Evolutionary conservation across 2,797 vertebrate species (phyloP), one percentile per base, ranked within the genome.

Genomic region (Harpagifer antarcticus): DNA sequence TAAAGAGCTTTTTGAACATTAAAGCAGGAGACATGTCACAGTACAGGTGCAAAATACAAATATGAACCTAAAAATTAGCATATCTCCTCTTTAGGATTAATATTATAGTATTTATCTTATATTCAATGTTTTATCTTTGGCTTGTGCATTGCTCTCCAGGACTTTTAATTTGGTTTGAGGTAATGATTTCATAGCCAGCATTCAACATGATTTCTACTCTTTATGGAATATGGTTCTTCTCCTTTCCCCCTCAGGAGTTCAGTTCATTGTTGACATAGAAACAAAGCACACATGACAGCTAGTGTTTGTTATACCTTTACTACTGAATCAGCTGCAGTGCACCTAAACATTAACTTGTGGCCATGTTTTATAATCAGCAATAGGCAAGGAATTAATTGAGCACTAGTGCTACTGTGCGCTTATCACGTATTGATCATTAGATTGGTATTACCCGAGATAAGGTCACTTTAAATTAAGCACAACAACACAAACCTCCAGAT

Each of bases 401-500:
- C 14, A 27, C 10, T 23, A 2, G 13, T 52, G 23, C 65, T 61
- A 43, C 68, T 57, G 19, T 72, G 20, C 23, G 16, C 13, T 73
- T 68, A 75, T 40, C 43, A 11, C 1, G 40, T 31, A 40, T 0
- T 17, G 9, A 44, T 78, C 23, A 43, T 48, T 27, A 2, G 47
- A 61, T n/a, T 42, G 17, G 1, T 47, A 7, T 10, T 14, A 19
- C 31, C 2, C 2, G 48, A 49, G 27, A 68, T 43, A 17, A 58
- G 48, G 16, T 5, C 3, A 4, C 9, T 7, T 13, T 45, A 40
- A 40, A 17, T 58, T 20, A 9, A 43, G 5, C n/a, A 63, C 19
- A 3, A 54, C 61, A 91, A n/a, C n/a, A n/a, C 94, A 86, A 88
- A 99, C 98, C 94, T 96, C 96, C 96, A 99, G 93, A 99, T 99